These are phyloP conservation scores for Macropus fuliginosus DNA, from an alignment of 2,797 vertebrate genomes.

Conservation along the genomic window DNA sequence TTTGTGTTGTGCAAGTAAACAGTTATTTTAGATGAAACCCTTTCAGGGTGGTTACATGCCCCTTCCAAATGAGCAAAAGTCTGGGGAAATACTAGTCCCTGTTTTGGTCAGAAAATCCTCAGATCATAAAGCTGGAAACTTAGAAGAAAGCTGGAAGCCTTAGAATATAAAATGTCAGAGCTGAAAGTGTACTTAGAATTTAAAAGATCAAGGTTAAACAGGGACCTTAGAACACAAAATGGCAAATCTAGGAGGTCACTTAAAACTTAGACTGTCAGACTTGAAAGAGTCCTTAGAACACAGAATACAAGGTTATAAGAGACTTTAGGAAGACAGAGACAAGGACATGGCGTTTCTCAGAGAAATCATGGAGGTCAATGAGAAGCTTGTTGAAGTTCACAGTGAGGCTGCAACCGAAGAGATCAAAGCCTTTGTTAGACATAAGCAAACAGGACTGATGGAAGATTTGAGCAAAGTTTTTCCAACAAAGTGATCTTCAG, in stretches of 20 bases:
- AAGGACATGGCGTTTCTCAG: slow-evolving; percentile 87
- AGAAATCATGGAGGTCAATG: slow-evolving; percentile 95
- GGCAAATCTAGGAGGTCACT: background rate
- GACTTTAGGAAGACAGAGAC: slow-evolving; percentile 9
- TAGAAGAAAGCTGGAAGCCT: background rate
- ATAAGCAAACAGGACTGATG: slow-evolving; percentile 81
- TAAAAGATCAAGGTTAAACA: background rate
- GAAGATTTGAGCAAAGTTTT: background rate
- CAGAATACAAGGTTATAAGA: background rate
- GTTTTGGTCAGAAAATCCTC: no score
- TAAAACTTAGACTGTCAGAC: background rate
- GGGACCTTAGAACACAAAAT: background rate
- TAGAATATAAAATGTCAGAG: background rate
- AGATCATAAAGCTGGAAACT: background rate
- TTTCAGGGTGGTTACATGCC: background rate
- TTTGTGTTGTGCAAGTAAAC: background rate
- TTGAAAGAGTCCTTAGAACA: background rate
- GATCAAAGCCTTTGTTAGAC: slow-evolving; percentile 88
- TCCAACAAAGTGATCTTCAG: slow-evolving; percentile 87
- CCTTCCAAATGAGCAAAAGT: background rate
- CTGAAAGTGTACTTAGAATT: background rate
- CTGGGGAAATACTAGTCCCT: accelerated
- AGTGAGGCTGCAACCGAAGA: slow-evolving; percentile 83
- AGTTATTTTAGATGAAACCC: background rate
- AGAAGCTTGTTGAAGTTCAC: slow-evolving; percentile 88